Evolutionary conservation across 2,113 vertebrate species (phyloP), one percentile per base, ranked within the genome.

Genomic region (Arizona elegans): DNA sequence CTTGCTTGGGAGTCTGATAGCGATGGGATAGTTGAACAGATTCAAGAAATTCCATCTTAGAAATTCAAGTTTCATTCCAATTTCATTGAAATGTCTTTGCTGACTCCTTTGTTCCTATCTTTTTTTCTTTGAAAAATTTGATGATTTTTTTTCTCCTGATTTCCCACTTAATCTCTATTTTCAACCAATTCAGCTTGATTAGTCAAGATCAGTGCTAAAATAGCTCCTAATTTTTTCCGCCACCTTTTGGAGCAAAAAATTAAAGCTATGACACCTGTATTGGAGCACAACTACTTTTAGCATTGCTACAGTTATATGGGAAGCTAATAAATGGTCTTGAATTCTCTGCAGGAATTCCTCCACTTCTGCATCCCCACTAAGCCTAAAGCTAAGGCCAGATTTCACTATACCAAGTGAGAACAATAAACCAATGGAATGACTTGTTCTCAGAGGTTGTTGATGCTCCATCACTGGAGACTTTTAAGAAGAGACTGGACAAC

Each of bases 161-260:
- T 90, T 93, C 70, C 43, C 88, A 90, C 52, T 90, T 88, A 93
- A 3, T 19, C 54, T 90, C 92, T 75, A 90, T 62, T 90, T 93
- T 90, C 92, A 90, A 81, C 92, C 70, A 93, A 59, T 93, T 90
- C 88, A n/a, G 24, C 70, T 15, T 56, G 58, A 86, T 93, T 93
- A 93, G 55, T 93, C 70, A 90, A 86, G 43, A 90, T 59, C 70
- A 56, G 21, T 90, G 55, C 88, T 90, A 86, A 90, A 93, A 86
- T 93, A 93, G 55, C 88, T 93, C 9, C 92, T 90, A 86, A 90
- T 90, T 90, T 62, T 26, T 90, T 59, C 88, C 21, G 17, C 92
- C 92, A 89, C 54, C 65, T 92, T 92, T 59, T 86, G 29, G 55
- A 92, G 70, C 70, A 85, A 58, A 58, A 88, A 33, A 15, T 23